phyloP scores from a whole-genome alignment of 2,797 vertebrate genomes.

The Myotis pilosus region DNA sequence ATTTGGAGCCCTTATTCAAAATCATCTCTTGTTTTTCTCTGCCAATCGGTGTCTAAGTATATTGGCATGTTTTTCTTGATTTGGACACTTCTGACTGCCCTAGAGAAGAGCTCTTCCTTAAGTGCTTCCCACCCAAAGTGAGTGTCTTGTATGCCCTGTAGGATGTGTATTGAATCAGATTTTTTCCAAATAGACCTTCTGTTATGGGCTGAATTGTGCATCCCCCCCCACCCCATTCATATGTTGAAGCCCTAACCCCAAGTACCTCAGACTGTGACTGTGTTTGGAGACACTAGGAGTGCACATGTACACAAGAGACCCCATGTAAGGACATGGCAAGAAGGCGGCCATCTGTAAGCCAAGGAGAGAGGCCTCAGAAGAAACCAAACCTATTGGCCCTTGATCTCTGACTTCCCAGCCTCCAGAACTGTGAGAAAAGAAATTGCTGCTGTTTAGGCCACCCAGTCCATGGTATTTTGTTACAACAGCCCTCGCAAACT shows the following conservation, averaged over 20 bases:
- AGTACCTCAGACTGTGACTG: neutral
- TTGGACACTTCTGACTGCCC: neutral
- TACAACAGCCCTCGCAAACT: neutral
- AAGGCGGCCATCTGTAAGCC: neutral
- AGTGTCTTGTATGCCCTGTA: neutral
- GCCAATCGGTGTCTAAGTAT: neutral
- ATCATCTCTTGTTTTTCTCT: neutral
- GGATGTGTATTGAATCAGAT: neutral
- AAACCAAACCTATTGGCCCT: neutral
- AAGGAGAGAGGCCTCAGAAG: neutral
- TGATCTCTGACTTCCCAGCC: neutral
- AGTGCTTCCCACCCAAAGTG: neutral
- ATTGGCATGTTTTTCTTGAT: neutral
- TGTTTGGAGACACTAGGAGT: neutral
- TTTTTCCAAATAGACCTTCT: neutral
- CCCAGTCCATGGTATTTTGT: neutral
- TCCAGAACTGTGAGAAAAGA: neutral
- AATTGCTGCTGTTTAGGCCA: neutral
- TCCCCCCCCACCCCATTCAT: neutral
- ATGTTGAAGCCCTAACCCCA: neutral
- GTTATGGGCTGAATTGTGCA: neutral
- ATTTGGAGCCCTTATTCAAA: neutral
- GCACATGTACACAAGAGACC: accelerated
- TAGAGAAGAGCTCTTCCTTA: neutral
- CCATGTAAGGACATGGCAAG: neutral